These are phyloP conservation scores for Protobothrops mucrosquamatus DNA, from an alignment of 2,113 vertebrate genomes.

Conservation along the genomic window DNA sequence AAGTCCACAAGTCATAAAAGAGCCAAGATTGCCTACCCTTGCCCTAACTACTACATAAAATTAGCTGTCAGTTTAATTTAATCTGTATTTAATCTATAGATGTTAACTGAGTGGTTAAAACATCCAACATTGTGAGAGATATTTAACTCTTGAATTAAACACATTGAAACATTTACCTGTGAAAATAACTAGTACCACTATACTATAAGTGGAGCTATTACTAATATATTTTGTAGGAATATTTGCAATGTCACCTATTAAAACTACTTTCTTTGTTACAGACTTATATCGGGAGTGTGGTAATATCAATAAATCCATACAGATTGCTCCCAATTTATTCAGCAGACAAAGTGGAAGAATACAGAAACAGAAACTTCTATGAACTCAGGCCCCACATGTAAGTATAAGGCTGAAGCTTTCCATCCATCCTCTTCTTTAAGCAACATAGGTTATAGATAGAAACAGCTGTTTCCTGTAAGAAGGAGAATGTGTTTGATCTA, in stretches of 20 bases:
- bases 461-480: slow-evolving; percentile 61
- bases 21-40: too few species aligned
- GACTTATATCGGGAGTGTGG: slow-evolving; percentile 98
- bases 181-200: not conserved
- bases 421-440: slow-evolving; percentile 25
- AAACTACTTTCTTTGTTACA: slow-evolving; percentile 60
- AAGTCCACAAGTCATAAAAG: too few species aligned
- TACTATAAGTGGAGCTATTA: not conserved
- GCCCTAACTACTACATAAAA: not conserved
- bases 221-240: not conserved
- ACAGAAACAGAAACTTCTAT: slow-evolving; percentile 98
- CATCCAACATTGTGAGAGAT: not conserved
- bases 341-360: slow-evolving; percentile 97
- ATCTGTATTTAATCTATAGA: not conserved
- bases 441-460: slow-evolving; percentile 51
- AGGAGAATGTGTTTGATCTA: slow-evolving; percentile 30
- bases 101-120: not conserved
- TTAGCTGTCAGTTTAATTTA: not conserved
- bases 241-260: not conserved
- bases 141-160: not conserved
- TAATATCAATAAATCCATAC: slow-evolving; percentile 98
- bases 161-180: not conserved
- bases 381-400: slow-evolving; percentile 99
- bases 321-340: slow-evolving; percentile 89
- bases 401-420: slow-evolving; percentile 68